Percentiles rank a stretch among this genome's conserved stretches.
phyloP scores from a whole-genome alignment of 2,888 invertebrate genomes.

The Laspeyria flexula region DNA sequence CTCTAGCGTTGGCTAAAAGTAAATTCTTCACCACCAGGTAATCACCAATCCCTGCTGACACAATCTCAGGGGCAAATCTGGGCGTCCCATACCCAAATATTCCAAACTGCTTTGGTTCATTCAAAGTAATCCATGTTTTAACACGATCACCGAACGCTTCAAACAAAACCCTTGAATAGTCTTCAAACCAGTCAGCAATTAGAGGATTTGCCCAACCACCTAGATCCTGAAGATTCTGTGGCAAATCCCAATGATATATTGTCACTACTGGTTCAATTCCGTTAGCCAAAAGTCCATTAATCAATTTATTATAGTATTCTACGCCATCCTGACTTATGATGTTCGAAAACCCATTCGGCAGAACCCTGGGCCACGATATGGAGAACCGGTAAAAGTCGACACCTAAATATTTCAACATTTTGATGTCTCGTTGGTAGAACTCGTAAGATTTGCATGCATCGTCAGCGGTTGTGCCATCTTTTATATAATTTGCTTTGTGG shows the following conservation, averaged over 20 bases:
- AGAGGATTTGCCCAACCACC: conserved; percentile 85
- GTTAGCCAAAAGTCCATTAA: conserved; percentile 85
- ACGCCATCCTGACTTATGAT: conserved; percentile 86
- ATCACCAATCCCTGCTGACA: conserved; percentile 76
- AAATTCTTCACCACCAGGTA: conserved; percentile 82
- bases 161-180: conserved; percentile 78
- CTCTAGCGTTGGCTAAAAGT: conserved; percentile 85
- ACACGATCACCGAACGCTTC: conserved; percentile 79
- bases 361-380: conserved; percentile 88
- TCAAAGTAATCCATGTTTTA: conserved; percentile 86
- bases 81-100: conserved; percentile 75
- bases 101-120: conserved; percentile 82
- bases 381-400: conserved; percentile 86
- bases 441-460: conserved; percentile 87
- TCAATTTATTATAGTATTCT: conserved; percentile 88
- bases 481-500: conserved; percentile 77
- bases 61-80: conserved; percentile 66
- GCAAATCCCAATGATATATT: conserved; percentile 86
- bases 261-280: conserved; percentile 87
- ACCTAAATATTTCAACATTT: conserved; percentile 73
- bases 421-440: conserved; percentile 84
- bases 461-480: conserved; percentile 84
- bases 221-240: conserved; percentile 81
- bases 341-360: conserved; percentile 85
- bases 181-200: conserved; percentile 77